Conservation (phyloP, 37 sponge, comb jelly and placozoan genomes). For the Cladorhizidae sp. region DNA sequence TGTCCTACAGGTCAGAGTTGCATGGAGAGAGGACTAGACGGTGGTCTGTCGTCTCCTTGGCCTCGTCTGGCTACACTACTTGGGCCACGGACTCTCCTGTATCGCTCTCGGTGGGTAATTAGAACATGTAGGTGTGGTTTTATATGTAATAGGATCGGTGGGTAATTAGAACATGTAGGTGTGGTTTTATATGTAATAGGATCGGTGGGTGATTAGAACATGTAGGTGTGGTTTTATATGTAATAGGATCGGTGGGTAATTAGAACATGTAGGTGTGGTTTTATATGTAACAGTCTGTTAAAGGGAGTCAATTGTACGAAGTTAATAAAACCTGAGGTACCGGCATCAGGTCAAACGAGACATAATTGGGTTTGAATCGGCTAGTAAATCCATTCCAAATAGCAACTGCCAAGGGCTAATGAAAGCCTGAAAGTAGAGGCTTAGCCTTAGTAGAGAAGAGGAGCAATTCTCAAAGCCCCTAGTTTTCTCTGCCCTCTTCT, state of each 20-base stretch:
- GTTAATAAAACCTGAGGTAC: too few species aligned
- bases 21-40: constrained; percentile 32
- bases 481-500: neutral
- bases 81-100: constrained; percentile 72
- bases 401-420: too few species aligned
- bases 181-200: too few species aligned
- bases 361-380: too few species aligned
- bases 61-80: constrained; percentile 84
- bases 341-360: too few species aligned
- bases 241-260: too few species aligned
- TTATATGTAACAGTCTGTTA: neutral
- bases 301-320: neutral
- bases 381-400: too few species aligned
- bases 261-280: too few species aligned
- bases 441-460: neutral
- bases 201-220: too few species aligned
- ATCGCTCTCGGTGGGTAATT: constrained; percentile 68
- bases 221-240: too few species aligned
- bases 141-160: too few species aligned
- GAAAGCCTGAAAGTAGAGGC: too few species aligned
- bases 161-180: neutral
- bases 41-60: constrained; percentile 65
- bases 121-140: neutral
- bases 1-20: constrained; percentile 58
- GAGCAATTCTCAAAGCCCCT: neutral